Base-by-base conservation (phyloP, 2,113 vertebrate species). In the Dipodomys merriami region DNA sequence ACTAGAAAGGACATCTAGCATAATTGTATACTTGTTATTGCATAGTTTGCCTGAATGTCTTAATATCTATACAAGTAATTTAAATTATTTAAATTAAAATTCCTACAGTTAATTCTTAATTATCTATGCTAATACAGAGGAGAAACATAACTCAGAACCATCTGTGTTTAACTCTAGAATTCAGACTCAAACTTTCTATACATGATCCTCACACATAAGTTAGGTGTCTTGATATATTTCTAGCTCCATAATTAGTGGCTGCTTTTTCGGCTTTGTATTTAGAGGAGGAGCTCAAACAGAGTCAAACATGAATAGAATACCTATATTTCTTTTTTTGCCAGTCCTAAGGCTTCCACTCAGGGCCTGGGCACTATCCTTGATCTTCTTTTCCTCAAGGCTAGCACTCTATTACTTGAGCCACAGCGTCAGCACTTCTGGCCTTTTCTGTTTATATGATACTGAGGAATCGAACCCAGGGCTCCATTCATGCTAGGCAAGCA, bases 41-140 rank as follows among this genome's bases (percentile, higher is more conserved):
- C 29, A 29, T 68, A 73, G 20, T 92, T 92, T 91, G 60, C 71
- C 79, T 92, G 0, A 73, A 74, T 87, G 65, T 86, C 46, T 86
- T 79, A 62, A 29, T 78, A 23, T 33, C 69, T 88, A 44, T 57
- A 84, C 35, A 90, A 7, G 39, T 91, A 57, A 94, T 90, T 93
- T 33, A 77, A 82, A 67, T 64, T 86, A 79, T 90, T 93, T 44
- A 77, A 82, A 67, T 64, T 86, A 79, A 90, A 88, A 83, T 86
- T 49, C 49, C 49, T 78, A 71, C 5, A 77, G 72, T 29, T 53
- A 69, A 0, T 91, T 74, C 60, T 77, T 57, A 93, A 13, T 89
- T 84, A 74, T 71, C 60, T 25, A 5, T 78, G 67, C 79, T 86
- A 77, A 76, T 82, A 7, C 64, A 84, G 30, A 25, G 22, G 29